Percentiles rank a stretch among this genome's conserved stretches.
These are phyloP conservation scores for Drosophila cognata DNA, from an alignment of 2,888 invertebrate genomes.

Conservation along the genomic window DNA sequence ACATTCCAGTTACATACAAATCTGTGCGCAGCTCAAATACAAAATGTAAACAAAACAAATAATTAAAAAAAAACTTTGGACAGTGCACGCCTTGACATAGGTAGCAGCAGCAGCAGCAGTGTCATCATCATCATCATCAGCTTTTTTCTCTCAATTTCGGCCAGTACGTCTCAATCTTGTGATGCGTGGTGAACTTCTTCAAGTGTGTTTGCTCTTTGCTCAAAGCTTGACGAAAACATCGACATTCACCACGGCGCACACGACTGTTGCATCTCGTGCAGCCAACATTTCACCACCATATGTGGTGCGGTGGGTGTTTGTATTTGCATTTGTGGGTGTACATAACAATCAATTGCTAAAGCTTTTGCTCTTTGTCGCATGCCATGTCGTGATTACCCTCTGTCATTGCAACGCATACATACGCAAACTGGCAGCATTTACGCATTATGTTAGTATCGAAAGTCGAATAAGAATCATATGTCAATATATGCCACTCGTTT, in stretches of 20 bases:
- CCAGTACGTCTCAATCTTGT: constrained; percentile 25
- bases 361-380: constrained; percentile 41
- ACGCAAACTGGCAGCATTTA: not conserved
- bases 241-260: constrained; percentile 43
- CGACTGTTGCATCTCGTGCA: constrained; percentile 67
- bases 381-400: constrained; percentile 33
- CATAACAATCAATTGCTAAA: constrained; percentile 34
- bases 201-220: constrained; percentile 12
- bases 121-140: constrained; percentile 40
- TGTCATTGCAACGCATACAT: not conserved
- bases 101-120: not conserved
- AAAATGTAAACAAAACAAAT: constrained; percentile 56
- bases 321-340: not conserved
- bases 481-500: not conserved
- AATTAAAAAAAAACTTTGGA: constrained; percentile 25
- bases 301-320: constrained; percentile 28
- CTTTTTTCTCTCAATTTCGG: constrained; percentile 20
- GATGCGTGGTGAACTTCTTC: constrained; percentile 52
- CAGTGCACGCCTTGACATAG: constrained; percentile 24
- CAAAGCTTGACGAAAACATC: constrained; percentile 5
- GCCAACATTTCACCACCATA: constrained; percentile 58
- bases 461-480: not conserved
- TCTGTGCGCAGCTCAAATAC: constrained; percentile 43
- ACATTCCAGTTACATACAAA: constrained; percentile 51
- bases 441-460: constrained; percentile 2